Percentiles rank a stretch among this genome's conserved stretches.
These are phyloP conservation scores for Sphaerophoria taeniata DNA, from an alignment of 2,888 invertebrate species.

Conservation along the genomic window DNA sequence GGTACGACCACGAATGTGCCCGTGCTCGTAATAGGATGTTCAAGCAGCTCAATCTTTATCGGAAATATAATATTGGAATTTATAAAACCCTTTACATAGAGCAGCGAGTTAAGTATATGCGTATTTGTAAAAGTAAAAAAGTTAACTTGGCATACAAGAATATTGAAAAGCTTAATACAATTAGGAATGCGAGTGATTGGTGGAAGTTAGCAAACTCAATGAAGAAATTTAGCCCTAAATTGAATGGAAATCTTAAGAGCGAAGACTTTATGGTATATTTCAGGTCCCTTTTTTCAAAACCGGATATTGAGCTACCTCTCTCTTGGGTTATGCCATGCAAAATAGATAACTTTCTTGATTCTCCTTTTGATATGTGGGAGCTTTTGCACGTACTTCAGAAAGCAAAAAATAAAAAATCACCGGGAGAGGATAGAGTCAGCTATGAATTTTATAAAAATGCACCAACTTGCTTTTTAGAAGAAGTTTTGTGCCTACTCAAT, in stretches of 20 bases:
- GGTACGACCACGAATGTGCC: slow-evolving; percentile 23
- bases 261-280: slow-evolving; percentile 14
- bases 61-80: slow-evolving; percentile 1
- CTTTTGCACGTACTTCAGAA: background rate
- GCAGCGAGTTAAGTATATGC: background rate
- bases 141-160: slow-evolving; percentile 5
- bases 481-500: slow-evolving; percentile 6
- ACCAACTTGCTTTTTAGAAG: slow-evolving; percentile 1
- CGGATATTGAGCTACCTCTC: background rate
- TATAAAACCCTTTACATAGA: background rate
- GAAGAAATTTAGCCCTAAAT: slow-evolving; percentile 16
- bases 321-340: slow-evolving; percentile 12
- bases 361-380: slow-evolving; percentile 13
- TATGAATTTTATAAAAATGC: slow-evolving; percentile 14
- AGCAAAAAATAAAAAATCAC: slow-evolving; percentile 4
- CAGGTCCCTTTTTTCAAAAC: slow-evolving; percentile 7
- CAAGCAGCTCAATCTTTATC: slow-evolving; percentile 1
- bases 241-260: background rate
- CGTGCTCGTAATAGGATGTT: slow-evolving; percentile 22
- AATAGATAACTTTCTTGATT: slow-evolving; percentile 2
- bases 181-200: slow-evolving; percentile 35
- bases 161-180: slow-evolving; percentile 18
- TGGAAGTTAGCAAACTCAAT: slow-evolving; percentile 31
- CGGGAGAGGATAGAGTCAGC: slow-evolving; percentile 8
- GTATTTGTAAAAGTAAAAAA: slow-evolving; percentile 21